phyloP scores from a whole-genome alignment of 2,888 invertebrate species.

The Lithophane leautieri region DNA sequence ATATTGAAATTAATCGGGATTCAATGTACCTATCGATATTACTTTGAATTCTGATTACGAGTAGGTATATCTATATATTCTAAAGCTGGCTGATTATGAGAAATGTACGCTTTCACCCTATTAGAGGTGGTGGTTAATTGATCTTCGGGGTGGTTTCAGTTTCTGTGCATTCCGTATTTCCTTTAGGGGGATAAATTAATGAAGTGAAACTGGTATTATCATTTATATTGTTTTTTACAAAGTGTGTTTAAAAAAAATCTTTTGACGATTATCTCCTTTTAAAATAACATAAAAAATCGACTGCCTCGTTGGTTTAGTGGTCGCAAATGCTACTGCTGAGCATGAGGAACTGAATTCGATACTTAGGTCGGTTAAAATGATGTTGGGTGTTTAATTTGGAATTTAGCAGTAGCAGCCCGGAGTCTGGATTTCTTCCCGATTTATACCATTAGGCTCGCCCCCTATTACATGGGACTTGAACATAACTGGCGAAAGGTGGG shows the following conservation, averaged over 20 bases:
- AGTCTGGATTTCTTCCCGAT: too few species aligned
- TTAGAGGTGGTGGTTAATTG: neutral
- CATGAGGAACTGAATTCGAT: too few species aligned
- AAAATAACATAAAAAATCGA: too few species aligned
- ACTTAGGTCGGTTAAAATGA: too few species aligned
- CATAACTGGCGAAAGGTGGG: too few species aligned
- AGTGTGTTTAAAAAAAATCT: neutral
- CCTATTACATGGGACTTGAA: too few species aligned
- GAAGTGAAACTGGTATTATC: neutral
- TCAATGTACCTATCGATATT: conserved; percentile 12
- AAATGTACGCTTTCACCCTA: neutral
- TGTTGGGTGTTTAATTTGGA: too few species aligned
- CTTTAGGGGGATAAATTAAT: neutral
- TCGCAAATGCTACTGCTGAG: too few species aligned
- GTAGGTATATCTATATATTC: neutral
- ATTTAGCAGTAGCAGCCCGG: too few species aligned
- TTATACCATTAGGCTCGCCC: too few species aligned
- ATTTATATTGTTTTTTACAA: too few species aligned
- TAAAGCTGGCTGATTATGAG: neutral
- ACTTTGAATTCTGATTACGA: neutral
- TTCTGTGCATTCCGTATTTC: neutral
- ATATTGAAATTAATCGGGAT: conserved; percentile 5
- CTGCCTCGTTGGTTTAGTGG: too few species aligned
- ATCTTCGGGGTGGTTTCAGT: neutral
- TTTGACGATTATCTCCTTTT: neutral